Percentiles rank a stretch among this genome's conserved stretches.
Evolutionary conservation across 2,888 invertebrate genomes (phyloP).

Genomic region (Plebejus anna): DNA sequence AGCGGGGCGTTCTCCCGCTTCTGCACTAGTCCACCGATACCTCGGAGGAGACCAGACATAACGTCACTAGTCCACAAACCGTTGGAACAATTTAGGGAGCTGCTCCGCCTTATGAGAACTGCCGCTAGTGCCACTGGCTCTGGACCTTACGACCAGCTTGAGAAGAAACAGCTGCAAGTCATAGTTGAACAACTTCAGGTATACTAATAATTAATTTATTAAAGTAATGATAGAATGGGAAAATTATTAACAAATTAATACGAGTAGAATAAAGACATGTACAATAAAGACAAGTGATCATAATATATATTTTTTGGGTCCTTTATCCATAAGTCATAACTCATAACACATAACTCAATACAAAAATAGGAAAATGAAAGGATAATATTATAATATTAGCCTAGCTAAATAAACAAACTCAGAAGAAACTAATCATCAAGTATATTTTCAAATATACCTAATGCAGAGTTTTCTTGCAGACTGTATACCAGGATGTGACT

Average conservation of each 20-base stretch:
- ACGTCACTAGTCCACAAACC: conserved; percentile 92
- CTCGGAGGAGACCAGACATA: conserved; percentile 89
- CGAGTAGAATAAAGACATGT: too few relatives aligned
- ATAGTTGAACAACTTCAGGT: conserved; percentile 75
- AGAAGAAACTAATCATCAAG: neutral
- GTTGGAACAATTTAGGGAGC: conserved; percentile 84
- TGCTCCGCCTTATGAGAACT: conserved; percentile 68
- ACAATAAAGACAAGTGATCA: too few relatives aligned
- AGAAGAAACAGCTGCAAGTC: conserved; percentile 71
- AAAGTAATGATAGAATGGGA: neutral
- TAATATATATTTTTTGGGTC: too few relatives aligned
- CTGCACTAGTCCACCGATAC: conserved; percentile 89
- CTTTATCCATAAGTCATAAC: too few relatives aligned
- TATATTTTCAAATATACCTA: neutral
- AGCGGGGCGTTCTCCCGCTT: conserved; percentile 90
- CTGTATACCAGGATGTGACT: conserved; percentile 89
- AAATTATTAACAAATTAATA: too few relatives aligned
- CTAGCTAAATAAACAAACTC: too few relatives aligned
- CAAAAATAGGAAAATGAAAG: too few relatives aligned
- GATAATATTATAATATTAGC: too few relatives aligned
- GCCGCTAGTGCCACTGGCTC: conserved; percentile 62
- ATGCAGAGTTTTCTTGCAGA: conserved; percentile 56
- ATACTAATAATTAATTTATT: neutral
- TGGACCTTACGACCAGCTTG: conserved; percentile 69
- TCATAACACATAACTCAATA: too few relatives aligned